Percentiles rank a stretch among this genome's conserved stretches.
Conservation (phyloP, 2,797 vertebrate species). For the Champsocephalus gunnari region DNA sequence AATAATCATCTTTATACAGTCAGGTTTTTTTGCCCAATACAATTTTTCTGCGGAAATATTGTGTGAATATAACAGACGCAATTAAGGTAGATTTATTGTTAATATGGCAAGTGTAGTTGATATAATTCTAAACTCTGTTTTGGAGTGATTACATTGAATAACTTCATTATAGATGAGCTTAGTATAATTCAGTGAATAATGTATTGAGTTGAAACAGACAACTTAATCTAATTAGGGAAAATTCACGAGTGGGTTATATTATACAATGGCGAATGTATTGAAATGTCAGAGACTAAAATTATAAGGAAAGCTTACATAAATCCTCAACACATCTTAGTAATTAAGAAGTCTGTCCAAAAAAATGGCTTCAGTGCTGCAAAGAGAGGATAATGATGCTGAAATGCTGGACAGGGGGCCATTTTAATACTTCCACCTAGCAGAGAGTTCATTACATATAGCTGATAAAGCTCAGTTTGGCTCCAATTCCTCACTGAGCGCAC, state of each 20-base stretch:
- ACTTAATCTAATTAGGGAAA: constrained; percentile 51
- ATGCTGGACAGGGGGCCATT: constrained; percentile 46
- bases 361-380: constrained; percentile 47
- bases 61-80: constrained; percentile 37
- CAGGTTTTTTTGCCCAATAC: constrained; percentile 7
- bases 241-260: constrained; percentile 37
- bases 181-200: constrained; percentile 39
- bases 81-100: constrained; percentile 47
- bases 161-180: constrained; percentile 46
- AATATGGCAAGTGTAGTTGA: constrained; percentile 40
- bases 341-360: constrained; percentile 58
- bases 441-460: constrained; percentile 60
- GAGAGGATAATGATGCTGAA: constrained; percentile 48
- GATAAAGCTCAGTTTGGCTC: constrained; percentile 59
- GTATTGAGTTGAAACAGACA: constrained; percentile 40
- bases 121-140: constrained; percentile 45
- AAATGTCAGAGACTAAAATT: constrained; percentile 45
- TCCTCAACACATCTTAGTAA: constrained; percentile 47
- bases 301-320: constrained; percentile 47
- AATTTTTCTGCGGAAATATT: constrained; percentile 31
- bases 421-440: constrained; percentile 40
- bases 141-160: constrained; percentile 53
- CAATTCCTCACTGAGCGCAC: constrained; percentile 40
- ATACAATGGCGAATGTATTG: constrained; percentile 41
- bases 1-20: constrained; percentile 22